Conservation (phyloP, 2,888 invertebrate species). For the Acrocyrtus sp. region DNA sequence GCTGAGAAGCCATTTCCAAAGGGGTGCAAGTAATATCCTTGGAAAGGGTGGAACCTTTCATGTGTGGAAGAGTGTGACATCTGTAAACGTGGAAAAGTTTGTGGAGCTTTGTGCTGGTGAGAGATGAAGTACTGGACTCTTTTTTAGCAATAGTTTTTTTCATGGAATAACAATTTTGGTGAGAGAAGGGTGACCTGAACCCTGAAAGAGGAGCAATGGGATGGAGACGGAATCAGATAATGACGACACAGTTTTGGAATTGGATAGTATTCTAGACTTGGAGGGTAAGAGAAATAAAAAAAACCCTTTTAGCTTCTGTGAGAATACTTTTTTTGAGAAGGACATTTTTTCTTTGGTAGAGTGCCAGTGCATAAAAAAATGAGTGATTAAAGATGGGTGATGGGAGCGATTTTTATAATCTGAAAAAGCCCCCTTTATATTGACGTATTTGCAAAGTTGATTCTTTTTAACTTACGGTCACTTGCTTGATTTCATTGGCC, state of each 20-base stretch:
- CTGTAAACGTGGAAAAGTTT: background rate
- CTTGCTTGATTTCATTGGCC: conserved; percentile 25
- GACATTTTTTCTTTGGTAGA: too few relatives aligned
- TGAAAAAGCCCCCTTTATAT: conserved; percentile 14
- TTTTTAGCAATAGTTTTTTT: conserved; percentile 6
- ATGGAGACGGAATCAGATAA: conserved; percentile 63
- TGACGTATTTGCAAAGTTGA: conserved; percentile 20
- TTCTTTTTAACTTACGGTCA: conserved; percentile 37
- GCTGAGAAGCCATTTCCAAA: too few relatives aligned
- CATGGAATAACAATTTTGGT: conserved; percentile 31
- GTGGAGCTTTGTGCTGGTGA: background rate
- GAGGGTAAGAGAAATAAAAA: conserved; percentile 56
- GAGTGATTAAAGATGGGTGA: too few relatives aligned
- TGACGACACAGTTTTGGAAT: conserved; percentile 61
- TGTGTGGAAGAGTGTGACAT: too few relatives aligned
- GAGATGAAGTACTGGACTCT: background rate
- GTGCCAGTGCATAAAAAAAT: too few relatives aligned
- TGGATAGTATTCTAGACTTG: conserved; percentile 56
- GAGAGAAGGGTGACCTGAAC: conserved; percentile 30
- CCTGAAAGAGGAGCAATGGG: conserved; percentile 56
- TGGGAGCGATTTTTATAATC: too few relatives aligned
- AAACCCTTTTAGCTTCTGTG: background rate
- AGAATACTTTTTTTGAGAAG: too few relatives aligned
- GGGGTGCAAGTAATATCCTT: too few relatives aligned
- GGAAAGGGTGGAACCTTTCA: background rate